Conservation (phyloP, 2,113 vertebrate species). For the Nesogale talazaci region DNA sequence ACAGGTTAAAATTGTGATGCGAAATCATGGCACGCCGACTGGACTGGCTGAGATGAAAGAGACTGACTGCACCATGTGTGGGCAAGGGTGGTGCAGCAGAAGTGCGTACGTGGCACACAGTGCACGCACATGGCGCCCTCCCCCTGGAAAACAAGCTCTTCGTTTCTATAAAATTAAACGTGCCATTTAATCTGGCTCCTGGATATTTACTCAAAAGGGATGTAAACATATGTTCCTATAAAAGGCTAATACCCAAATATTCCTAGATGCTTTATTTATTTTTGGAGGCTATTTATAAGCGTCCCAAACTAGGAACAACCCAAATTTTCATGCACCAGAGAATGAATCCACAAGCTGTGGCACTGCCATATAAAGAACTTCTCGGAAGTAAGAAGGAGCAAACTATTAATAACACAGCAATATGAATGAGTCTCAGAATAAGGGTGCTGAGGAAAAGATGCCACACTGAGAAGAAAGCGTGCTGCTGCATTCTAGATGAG, state of each 20-base stretch:
- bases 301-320: background rate
- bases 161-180: constrained; percentile 9
- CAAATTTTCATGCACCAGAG: background rate
- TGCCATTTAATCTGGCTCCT: background rate
- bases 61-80: background rate
- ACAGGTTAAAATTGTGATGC: background rate
- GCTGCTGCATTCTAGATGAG: too few species aligned
- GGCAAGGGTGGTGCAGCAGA: background rate
- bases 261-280: background rate
- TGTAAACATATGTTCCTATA: background rate
- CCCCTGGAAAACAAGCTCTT: background rate
- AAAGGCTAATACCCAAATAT: background rate
- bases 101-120: background rate
- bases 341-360: background rate
- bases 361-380: too few species aligned
- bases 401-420: too few species aligned
- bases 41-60: background rate
- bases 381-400: too few species aligned
- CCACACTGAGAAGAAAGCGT: too few species aligned
- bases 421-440: too few species aligned
- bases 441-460: too few species aligned
- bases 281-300: background rate
- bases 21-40: background rate
- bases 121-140: background rate
- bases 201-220: background rate